Conservation (phyloP, 2,113 vertebrate genomes). For the Eublepharis macularius region DNA sequence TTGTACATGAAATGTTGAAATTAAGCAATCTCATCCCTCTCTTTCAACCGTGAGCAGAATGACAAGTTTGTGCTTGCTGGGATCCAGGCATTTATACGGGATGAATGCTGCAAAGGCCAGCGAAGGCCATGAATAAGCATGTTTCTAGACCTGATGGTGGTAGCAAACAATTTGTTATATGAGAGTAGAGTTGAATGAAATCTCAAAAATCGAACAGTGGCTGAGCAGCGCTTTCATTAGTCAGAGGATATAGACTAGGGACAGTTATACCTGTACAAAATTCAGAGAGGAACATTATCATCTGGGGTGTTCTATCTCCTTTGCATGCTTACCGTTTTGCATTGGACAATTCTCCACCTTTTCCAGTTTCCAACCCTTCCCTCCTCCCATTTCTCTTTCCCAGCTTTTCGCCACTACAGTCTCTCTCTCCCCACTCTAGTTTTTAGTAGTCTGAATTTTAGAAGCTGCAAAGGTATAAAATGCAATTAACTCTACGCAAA, state of each 20-base stretch:
- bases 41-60: too few relatives aligned
- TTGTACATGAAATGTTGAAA: too few relatives aligned
- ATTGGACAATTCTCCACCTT: neutral
- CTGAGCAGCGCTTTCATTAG: neutral
- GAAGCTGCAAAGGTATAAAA: neutral
- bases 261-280: neutral
- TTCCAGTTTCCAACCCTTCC: neutral
- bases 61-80: too few relatives aligned
- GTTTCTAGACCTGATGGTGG: neutral
- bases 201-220: neutral
- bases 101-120: neutral
- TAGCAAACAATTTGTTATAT: neutral
- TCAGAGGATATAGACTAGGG: neutral
- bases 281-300: neutral
- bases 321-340: neutral
- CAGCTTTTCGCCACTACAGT: neutral
- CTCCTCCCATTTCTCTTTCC: too few relatives aligned
- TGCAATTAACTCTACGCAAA: neutral
- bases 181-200: neutral
- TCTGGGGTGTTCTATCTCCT: neutral
- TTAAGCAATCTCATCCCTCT: too few relatives aligned
- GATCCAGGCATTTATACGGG: neutral
- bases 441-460: neutral
- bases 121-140: neutral
- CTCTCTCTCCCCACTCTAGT: neutral